These are phyloP conservation scores for Nothoprocta perdicaria DNA, from an alignment of 2,113 vertebrate genomes.

Conservation along the genomic window DNA sequence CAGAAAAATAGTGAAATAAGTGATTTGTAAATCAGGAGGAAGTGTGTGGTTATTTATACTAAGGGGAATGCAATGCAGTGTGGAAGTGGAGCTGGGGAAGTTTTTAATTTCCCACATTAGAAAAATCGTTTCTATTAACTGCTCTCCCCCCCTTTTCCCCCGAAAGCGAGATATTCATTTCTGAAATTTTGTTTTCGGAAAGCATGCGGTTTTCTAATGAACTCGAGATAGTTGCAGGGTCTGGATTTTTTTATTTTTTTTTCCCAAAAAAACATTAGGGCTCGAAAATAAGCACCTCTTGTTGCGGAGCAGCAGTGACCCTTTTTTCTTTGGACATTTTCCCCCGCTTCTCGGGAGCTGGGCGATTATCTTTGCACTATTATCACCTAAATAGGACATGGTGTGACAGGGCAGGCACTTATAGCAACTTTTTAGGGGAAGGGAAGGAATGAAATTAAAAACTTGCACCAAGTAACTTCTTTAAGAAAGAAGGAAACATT, in stretches of 20 bases:
- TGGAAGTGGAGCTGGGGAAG: neutral
- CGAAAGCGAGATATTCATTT: constrained; percentile 8
- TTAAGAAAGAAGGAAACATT: constrained; percentile 26
- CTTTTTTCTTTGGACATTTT: constrained; percentile 28
- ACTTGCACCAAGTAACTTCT: constrained; percentile 9
- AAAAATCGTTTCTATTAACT: constrained; percentile 50
- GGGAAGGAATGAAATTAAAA: constrained; percentile 46
- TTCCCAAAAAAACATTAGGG: constrained; percentile 44
- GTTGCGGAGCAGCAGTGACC: constrained; percentile 36
- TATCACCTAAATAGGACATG: constrained; percentile 43
- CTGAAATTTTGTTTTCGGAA: constrained; percentile 39
- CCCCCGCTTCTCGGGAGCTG: neutral
- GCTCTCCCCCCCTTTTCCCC: neutral
- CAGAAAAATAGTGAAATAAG: neutral
- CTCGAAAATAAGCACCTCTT: constrained; percentile 60
- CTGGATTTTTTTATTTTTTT: neutral
- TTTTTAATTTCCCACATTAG: constrained; percentile 14
- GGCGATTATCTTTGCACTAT: neutral
- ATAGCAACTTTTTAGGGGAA: constrained; percentile 46
- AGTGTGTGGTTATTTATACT: neutral
- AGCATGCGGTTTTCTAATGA: neutral
- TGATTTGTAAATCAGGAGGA: constrained; percentile 12
- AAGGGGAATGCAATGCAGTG: neutral
- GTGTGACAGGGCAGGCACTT: constrained; percentile 27
- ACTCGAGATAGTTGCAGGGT: neutral